Conservation (phyloP, 2,888 invertebrate genomes). For the Chrysomela aeneicollis region DNA sequence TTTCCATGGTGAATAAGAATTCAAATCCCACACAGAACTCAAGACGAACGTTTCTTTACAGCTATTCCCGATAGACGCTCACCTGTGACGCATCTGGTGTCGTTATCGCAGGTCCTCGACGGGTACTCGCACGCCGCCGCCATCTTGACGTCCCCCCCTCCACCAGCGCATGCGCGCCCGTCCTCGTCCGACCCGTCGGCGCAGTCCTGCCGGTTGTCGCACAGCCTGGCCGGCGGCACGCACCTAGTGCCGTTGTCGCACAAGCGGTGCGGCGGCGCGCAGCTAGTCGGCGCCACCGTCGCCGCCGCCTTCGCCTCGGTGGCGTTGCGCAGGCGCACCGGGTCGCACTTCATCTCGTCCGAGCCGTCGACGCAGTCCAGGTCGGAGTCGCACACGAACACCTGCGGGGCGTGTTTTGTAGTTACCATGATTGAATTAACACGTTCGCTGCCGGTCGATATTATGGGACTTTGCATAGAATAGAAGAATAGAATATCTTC, state of each 20-base stretch:
- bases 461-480: too few species aligned
- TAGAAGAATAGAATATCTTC: too few species aligned
- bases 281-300: slow-evolving; percentile 52
- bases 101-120: slow-evolving; percentile 71
- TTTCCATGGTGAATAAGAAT: too few species aligned
- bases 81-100: slow-evolving; percentile 70
- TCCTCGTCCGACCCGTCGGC: slow-evolving; percentile 79
- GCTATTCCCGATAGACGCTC: too few species aligned
- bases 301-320: slow-evolving; percentile 42
- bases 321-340: slow-evolving; percentile 50
- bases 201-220: slow-evolving; percentile 79
- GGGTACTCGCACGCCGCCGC: slow-evolving; percentile 28
- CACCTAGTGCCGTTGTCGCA: slow-evolving; percentile 79
- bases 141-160: slow-evolving; percentile 22
- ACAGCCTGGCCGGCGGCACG: slow-evolving; percentile 74
- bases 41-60: too few species aligned
- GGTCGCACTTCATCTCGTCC: slow-evolving; percentile 73
- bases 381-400: slow-evolving; percentile 72
- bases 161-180: slow-evolving; percentile 30
- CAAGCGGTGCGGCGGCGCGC: slow-evolving; percentile 68
- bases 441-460: too few species aligned
- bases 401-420: too few species aligned
- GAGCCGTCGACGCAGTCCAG: slow-evolving; percentile 78
- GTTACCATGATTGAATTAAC: too few species aligned
- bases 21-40: too few species aligned